A percentile compares a stretch with the other conserved stretches of the same genome.
Evolutionary conservation across 64 coral and sea anemone genomes (phyloP).

Genomic region (Montipora sp.): DNA sequence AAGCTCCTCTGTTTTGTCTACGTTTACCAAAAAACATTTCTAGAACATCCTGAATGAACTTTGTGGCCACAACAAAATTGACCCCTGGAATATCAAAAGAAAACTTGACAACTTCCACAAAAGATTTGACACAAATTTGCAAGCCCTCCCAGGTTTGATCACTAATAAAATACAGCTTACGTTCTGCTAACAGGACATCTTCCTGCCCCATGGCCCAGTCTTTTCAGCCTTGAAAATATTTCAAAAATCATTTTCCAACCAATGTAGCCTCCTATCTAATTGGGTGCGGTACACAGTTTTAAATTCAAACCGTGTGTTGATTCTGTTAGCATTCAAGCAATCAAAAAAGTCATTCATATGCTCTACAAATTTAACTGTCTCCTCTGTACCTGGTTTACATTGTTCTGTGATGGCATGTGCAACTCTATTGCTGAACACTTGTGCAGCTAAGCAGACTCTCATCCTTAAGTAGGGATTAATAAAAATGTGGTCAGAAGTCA

Average conservation of each 20-base stretch:
- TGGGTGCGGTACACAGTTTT: constrained; percentile 20
- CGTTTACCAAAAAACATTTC: no score
- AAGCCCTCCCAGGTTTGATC: constrained; percentile 37
- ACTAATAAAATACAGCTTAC: background rate
- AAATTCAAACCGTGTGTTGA: constrained; percentile 40
- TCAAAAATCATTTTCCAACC: constrained; percentile 20
- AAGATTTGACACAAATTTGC: constrained; percentile 47
- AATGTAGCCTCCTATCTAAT: background rate
- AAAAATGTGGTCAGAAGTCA: constrained; percentile 40
- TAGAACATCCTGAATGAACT: no score
- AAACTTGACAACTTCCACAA: constrained; percentile 34
- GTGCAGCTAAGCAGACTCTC: constrained; percentile 43
- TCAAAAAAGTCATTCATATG: constrained; percentile 64
- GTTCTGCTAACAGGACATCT: no score
- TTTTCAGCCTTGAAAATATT: constrained; percentile 24
- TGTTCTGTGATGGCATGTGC: constrained; percentile 17
- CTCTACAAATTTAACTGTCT: constrained; percentile 27
- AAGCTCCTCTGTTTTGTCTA: background rate
- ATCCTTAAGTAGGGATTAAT: constrained; percentile 53
- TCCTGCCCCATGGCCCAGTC: no score
- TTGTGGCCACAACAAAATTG: constrained; percentile 2
- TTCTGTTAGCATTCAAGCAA: constrained; percentile 51
- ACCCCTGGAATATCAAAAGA: constrained; percentile 23
- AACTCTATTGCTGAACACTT: constrained; percentile 57
- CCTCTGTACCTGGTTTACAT: constrained; percentile 41